phyloP scores from a whole-genome alignment of 2,797 vertebrate species.

The Melanotaenia parkinsoni region DNA sequence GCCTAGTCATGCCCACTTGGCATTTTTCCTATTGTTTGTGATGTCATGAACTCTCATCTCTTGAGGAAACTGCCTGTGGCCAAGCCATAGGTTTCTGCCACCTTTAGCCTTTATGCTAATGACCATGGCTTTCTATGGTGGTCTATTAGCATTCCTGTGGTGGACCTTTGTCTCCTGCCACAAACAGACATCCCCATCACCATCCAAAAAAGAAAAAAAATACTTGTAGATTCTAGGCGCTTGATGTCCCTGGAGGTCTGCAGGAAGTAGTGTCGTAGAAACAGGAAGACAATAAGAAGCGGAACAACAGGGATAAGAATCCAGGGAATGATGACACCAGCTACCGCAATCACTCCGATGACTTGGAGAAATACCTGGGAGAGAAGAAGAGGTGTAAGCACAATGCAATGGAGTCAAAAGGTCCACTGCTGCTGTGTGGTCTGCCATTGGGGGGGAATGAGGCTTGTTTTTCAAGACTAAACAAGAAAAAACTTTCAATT shows the following conservation, averaged over 20 bases:
- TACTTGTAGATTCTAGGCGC: slow-evolving; percentile 91
- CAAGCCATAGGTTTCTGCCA: slow-evolving; percentile 71
- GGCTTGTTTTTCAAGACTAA: slow-evolving; percentile 41
- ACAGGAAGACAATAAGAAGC: slow-evolving; percentile 86
- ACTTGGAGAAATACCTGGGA: slow-evolving; percentile 88
- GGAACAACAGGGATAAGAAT: slow-evolving; percentile 86
- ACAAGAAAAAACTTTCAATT: slow-evolving; percentile 64
- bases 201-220: slow-evolving; percentile 45
- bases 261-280: slow-evolving; percentile 87
- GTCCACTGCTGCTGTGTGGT: slow-evolving; percentile 39
- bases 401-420: slow-evolving; percentile 29
- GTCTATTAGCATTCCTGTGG: slow-evolving; percentile 80
- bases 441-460: slow-evolving; percentile 32
- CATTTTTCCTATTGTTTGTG: slow-evolving; percentile 80
- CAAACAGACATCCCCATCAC: slow-evolving; percentile 63
- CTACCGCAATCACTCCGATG: slow-evolving; percentile 86
- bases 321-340: slow-evolving; percentile 88
- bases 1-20: slow-evolving; percentile 76
- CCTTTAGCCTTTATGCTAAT: slow-evolving; percentile 84
- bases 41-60: slow-evolving; percentile 79
- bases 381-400: slow-evolving; percentile 29
- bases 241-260: slow-evolving; percentile 91
- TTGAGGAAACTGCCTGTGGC: slow-evolving; percentile 77
- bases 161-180: slow-evolving; percentile 69
- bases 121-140: slow-evolving; percentile 67